These are phyloP conservation scores for Geopemphigus sp. DNA, from an alignment of 1,140 invertebrate species.

Conservation along the genomic window DNA sequence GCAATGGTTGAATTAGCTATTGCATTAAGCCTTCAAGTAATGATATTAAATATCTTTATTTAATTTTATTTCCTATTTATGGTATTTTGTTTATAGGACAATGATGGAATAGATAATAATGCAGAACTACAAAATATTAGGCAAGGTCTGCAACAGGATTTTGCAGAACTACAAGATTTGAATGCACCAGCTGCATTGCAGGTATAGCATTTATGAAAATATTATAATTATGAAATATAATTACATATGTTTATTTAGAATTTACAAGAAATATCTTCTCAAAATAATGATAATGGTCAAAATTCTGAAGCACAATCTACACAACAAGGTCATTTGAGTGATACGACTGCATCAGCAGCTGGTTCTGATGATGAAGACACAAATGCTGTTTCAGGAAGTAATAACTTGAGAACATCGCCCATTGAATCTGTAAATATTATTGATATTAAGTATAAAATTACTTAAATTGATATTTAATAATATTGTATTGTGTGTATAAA, in stretches of 20 bases:
- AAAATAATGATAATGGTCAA: slow-evolving; percentile 50
- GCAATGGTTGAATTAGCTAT: slow-evolving; percentile 95
- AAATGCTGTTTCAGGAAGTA: slow-evolving; percentile 88
- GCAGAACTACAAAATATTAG: slow-evolving; percentile 49
- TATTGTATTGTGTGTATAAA: background rate
- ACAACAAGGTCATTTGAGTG: slow-evolving; percentile 65
- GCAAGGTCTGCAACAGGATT: slow-evolving; percentile 57
- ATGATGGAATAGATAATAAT: slow-evolving; percentile 48
- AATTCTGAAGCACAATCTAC: slow-evolving; percentile 36
- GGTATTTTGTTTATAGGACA: slow-evolving; percentile 18
- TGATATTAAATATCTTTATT: background rate
- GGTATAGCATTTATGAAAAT: background rate
- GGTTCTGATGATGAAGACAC: slow-evolving; percentile 93
- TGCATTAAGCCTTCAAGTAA: slow-evolving; percentile 84
- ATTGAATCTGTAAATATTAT: slow-evolving; percentile 66
- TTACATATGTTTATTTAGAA: slow-evolving; percentile 53
- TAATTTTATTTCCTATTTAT: background rate
- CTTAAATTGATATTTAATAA: background rate
- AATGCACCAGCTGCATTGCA: slow-evolving; percentile 30
- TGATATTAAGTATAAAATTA: background rate
- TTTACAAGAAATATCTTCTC: slow-evolving; percentile 54
- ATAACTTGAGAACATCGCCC: slow-evolving; percentile 83
- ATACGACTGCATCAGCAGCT: slow-evolving; percentile 77
- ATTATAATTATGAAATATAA: background rate
- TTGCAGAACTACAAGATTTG: slow-evolving; percentile 56